Percentiles rank a stretch among this genome's conserved stretches.
These are phyloP conservation scores for Tapirus indicus DNA, from an alignment of 2,797 vertebrate species.

Conservation along the genomic window DNA sequence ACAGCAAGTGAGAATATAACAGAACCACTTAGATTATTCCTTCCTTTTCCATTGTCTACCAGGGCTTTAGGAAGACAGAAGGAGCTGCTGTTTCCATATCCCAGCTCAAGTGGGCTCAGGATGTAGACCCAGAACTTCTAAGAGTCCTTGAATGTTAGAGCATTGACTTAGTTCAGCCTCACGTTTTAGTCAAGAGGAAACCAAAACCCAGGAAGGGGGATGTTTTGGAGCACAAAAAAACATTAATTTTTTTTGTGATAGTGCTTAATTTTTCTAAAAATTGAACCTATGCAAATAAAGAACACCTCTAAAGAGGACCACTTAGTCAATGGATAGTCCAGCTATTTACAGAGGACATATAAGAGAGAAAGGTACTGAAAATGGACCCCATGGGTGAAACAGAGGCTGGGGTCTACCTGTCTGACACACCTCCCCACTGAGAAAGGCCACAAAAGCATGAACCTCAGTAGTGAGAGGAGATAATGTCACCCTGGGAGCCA, in stretches of 20 bases:
- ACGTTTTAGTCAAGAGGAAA: conserved; percentile 35
- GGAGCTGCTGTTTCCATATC: not conserved
- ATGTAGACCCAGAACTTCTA: not conserved
- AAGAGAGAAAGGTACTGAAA: not conserved
- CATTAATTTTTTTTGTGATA: not conserved
- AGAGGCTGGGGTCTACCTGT: not conserved
- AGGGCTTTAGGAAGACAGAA: not conserved
- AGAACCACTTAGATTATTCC: not conserved
- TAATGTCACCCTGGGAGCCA: not conserved
- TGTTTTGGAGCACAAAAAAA: not conserved
- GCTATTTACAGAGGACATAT: not conserved
- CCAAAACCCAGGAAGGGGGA: not conserved
- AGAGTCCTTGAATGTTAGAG: not conserved
- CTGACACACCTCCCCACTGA: not conserved
- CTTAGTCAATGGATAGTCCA: not conserved
- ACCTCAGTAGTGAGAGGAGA: not conserved
- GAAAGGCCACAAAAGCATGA: not conserved
- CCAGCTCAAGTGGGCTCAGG: not conserved
- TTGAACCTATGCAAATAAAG: not conserved
- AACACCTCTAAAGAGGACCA: not conserved
- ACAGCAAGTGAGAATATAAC: not conserved
- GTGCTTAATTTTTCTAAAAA: not conserved
- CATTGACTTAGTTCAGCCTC: not conserved
- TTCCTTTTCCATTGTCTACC: not conserved
- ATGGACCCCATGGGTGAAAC: not conserved